Percentiles rank a stretch among this genome's conserved stretches.
Evolutionary conservation across 2,113 vertebrate species (phyloP).

Genomic region (Pelobates fuscus): DNA sequence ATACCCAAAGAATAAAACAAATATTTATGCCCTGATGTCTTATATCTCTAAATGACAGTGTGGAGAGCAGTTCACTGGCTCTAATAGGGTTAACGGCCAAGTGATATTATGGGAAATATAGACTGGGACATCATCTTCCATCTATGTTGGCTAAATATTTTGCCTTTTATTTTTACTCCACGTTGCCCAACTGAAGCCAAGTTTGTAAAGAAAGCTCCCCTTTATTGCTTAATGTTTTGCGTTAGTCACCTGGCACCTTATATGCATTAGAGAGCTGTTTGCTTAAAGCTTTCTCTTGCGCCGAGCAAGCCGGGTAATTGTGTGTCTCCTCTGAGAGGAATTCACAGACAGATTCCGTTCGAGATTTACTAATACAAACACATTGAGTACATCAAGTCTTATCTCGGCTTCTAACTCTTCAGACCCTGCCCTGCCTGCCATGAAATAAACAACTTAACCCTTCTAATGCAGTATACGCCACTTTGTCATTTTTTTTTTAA

Average conservation of each 20-base stretch:
- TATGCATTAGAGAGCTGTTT: conserved; percentile 39
- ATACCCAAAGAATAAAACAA: too few species aligned
- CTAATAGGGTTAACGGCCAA: too few species aligned
- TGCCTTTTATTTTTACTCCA: too few species aligned
- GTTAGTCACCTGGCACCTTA: conserved; percentile 68
- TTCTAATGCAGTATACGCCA: conserved; percentile 29
- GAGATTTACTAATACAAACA: conserved; percentile 48
- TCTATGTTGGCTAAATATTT: too few species aligned
- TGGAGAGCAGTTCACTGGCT: too few species aligned
- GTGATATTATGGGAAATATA: too few species aligned
- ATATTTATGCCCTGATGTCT: too few species aligned
- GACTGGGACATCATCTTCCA: too few species aligned
- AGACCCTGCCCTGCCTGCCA: background rate
- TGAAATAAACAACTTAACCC: conserved; percentile 48
- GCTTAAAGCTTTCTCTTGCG: conserved; percentile 40
- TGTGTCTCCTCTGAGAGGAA: conserved; percentile 42
- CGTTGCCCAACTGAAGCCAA: too few species aligned
- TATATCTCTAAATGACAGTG: too few species aligned
- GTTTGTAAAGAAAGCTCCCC: background rate
- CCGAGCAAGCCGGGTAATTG: conserved; percentile 38
- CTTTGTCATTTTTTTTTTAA: background rate
- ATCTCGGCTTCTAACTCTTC: conserved; percentile 38
- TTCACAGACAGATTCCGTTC: conserved; percentile 48
- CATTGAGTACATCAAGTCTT: conserved; percentile 40
- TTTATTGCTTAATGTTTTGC: conserved; percentile 42